A percentile compares a stretch with the other conserved stretches of the same genome.
Evolutionary conservation across 2,888 invertebrate genomes (phyloP).

Genomic region (Eupithecia insigniata): DNA sequence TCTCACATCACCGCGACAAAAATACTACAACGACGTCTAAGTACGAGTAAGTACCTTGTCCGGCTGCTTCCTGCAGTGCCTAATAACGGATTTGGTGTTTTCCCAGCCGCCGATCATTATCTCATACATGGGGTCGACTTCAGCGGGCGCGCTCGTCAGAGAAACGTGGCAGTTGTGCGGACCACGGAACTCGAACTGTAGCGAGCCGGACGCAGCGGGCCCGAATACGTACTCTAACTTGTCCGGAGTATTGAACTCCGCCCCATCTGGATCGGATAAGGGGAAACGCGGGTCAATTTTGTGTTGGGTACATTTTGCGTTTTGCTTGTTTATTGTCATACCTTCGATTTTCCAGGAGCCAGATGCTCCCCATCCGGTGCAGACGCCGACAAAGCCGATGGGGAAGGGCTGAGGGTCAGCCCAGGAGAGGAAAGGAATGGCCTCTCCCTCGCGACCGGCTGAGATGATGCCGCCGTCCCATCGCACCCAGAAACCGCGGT

Average conservation of each 20-base stretch:
- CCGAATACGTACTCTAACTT: conserved; percentile 85
- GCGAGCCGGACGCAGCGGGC: conserved; percentile 80
- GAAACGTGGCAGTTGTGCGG: conserved; percentile 87
- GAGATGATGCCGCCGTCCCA: conserved; percentile 88
- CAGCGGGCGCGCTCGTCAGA: conserved; percentile 80
- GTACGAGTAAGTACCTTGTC: conserved; percentile 80
- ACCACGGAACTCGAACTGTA: conserved; percentile 85
- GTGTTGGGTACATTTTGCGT: conserved; percentile 80
- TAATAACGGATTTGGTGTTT: conserved; percentile 86
- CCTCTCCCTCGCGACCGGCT: conserved; percentile 89
- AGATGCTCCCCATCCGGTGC: conserved; percentile 93
- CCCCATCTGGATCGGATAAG: conserved; percentile 79
- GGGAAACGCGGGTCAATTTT: conserved; percentile 54
- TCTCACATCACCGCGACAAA: conserved; percentile 42
- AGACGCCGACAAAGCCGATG: conserved; percentile 90
- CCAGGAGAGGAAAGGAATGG: conserved; percentile 89
- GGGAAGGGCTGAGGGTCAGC: conserved; percentile 88
- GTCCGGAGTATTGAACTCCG: conserved; percentile 83
- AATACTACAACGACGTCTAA: conserved; percentile 47
- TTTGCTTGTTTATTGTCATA: conserved; percentile 57
- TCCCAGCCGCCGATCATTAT: conserved; percentile 88
- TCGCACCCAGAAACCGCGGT: conserved; percentile 93
- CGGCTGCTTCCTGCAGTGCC: conserved; percentile 85
- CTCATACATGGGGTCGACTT: conserved; percentile 86
- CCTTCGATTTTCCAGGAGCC: conserved; percentile 93